phyloP scores from a whole-genome alignment of 2,888 invertebrate species.

The Drosophila paramelanica region DNA sequence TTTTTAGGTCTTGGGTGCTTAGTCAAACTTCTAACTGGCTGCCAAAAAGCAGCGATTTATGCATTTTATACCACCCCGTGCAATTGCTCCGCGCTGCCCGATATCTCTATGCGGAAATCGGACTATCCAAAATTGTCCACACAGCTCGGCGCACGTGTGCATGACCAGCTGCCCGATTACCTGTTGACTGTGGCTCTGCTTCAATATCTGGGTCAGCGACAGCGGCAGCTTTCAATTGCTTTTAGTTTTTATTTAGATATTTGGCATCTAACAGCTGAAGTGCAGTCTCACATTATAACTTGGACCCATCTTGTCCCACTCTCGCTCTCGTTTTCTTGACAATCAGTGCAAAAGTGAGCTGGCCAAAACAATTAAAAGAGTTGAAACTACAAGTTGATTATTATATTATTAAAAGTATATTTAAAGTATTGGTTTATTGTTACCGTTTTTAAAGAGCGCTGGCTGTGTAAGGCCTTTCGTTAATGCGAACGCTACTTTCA shows the following conservation, averaged over 20 bases:
- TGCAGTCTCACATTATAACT: too few relatives aligned
- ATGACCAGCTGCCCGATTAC: conserved; percentile 27
- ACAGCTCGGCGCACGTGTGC: conserved; percentile 37
- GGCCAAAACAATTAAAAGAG: too few relatives aligned
- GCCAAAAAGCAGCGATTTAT: conserved; percentile 11
- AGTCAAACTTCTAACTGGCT: conserved; percentile 56
- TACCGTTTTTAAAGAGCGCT: too few relatives aligned
- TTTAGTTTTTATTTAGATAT: not conserved
- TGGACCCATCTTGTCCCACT: too few relatives aligned
- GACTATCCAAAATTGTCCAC: conserved; percentile 1
- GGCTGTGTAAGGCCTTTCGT: too few relatives aligned
- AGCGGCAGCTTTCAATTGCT: conserved; percentile 12
- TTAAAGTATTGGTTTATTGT: too few relatives aligned
- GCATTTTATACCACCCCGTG: conserved; percentile 58
- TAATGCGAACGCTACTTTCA: too few relatives aligned
- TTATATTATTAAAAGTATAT: too few relatives aligned
- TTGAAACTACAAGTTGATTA: too few relatives aligned
- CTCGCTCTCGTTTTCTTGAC: too few relatives aligned
- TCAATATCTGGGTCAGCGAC: conserved; percentile 35
- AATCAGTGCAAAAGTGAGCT: too few relatives aligned
- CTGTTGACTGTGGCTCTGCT: conserved; percentile 24
- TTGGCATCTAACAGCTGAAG: not conserved
- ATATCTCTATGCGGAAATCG: conserved; percentile 67
- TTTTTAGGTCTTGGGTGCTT: conserved; percentile 9
- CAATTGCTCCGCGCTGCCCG: not conserved